A percentile compares a stretch with the other conserved stretches of the same genome.
phyloP scores from a whole-genome alignment of 2,113 vertebrate species.

The Lampris incognitus region DNA sequence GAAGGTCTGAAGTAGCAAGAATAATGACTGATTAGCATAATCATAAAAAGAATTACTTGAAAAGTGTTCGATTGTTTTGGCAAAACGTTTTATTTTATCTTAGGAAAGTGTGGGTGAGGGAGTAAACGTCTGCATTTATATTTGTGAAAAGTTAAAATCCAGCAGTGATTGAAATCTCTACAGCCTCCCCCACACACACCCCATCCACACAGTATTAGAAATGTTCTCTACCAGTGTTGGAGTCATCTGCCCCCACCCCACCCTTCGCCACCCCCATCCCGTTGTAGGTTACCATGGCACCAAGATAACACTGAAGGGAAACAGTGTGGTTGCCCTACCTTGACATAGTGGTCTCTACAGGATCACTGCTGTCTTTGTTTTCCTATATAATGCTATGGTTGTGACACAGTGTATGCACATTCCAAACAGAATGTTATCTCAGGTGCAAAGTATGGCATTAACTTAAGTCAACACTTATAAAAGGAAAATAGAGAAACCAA shows the following conservation, averaged over 20 bases:
- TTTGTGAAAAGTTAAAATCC: slow-evolving; percentile 43
- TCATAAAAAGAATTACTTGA: too few species aligned
- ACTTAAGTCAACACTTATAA: slow-evolving; percentile 44
- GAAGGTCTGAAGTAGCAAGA: too few species aligned
- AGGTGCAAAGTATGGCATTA: slow-evolving; percentile 38
- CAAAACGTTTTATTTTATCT: slow-evolving; percentile 19
- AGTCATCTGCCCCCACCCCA: slow-evolving; percentile 31
- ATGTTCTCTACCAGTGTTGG: slow-evolving; percentile 40
- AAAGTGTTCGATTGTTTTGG: too few species aligned
- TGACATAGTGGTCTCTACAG: neutral
- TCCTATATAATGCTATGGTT: slow-evolving; percentile 21
- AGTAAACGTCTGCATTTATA: slow-evolving; percentile 60
- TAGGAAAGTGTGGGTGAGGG: slow-evolving; percentile 31
- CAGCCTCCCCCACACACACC: slow-evolving; percentile 1
- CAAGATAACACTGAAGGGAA: slow-evolving; percentile 58
- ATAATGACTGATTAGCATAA: too few species aligned
- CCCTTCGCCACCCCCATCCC: slow-evolving; percentile 2
- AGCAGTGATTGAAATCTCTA: slow-evolving; percentile 37
- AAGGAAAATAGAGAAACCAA: slow-evolving; percentile 18
- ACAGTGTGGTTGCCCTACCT: slow-evolving; percentile 39
- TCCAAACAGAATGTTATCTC: slow-evolving; percentile 37
- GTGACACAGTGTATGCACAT: slow-evolving; percentile 35
- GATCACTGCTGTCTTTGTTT: neutral
- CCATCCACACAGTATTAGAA: slow-evolving; percentile 35
- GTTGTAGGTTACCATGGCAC: slow-evolving; percentile 64